A percentile compares a stretch with the other conserved stretches of the same genome.
Conservation (phyloP, 1,140 invertebrate genomes). For the Uloborus diversus region DNA sequence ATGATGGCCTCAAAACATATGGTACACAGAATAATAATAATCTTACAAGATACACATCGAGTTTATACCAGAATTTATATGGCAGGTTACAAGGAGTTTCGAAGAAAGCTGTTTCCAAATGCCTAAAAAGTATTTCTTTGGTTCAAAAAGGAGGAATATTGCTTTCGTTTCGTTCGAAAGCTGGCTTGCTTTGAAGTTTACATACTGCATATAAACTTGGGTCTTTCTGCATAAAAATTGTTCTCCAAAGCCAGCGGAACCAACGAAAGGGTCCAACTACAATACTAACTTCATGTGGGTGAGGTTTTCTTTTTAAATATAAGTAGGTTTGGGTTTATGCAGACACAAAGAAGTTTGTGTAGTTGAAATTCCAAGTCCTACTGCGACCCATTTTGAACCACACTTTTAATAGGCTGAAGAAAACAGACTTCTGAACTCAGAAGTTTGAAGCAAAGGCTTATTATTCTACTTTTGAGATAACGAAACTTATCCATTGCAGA, state of each 20-base stretch:
- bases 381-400: background rate
- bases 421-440: background rate
- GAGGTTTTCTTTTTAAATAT: background rate
- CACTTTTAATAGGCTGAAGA: background rate
- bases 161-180: background rate
- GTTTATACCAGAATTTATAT: constrained; percentile 47
- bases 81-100: constrained; percentile 13
- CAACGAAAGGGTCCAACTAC: constrained; percentile 32
- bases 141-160: background rate
- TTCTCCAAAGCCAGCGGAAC: background rate
- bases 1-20: constrained; percentile 11
- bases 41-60: background rate
- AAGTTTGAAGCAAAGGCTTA: background rate
- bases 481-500: too few species aligned
- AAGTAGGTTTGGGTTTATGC: constrained; percentile 6
- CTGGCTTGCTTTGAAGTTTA: constrained; percentile 27
- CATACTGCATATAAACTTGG: constrained; percentile 40
- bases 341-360: background rate
- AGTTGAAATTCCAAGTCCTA: constrained; percentile 1
- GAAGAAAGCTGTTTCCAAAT: background rate
- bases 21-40: constrained; percentile 32
- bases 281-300: constrained; percentile 26
- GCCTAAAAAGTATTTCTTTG: constrained; percentile 4
- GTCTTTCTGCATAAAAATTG: constrained; percentile 36
- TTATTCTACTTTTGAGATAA: constrained; percentile 6